A percentile compares a stretch with the other conserved stretches of the same genome.
Evolutionary conservation across 64 coral and sea anemone species (phyloP).

Genomic region (Acropora tenuis): DNA sequence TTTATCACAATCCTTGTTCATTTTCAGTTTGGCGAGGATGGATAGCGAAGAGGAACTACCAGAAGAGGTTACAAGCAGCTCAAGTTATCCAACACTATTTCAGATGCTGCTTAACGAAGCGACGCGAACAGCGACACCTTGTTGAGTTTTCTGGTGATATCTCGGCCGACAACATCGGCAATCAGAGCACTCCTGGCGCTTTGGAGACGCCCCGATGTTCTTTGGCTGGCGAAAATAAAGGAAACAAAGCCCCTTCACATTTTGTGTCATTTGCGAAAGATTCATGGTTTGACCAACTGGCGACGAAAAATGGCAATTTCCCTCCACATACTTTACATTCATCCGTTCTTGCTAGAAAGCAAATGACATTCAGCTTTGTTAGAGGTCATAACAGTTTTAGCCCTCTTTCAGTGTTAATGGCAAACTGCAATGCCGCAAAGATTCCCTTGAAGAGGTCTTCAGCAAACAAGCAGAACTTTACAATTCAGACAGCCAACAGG

Average conservation of each 20-base stretch:
- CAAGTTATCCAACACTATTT: conserved; percentile 18
- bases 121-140: background rate
- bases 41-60: conserved; percentile 20
- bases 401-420: conserved; percentile 32
- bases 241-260: background rate
- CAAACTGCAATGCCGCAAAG: background rate
- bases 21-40: conserved; percentile 35
- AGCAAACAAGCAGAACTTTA: background rate
- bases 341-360: background rate
- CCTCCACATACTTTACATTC: background rate
- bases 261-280: background rate
- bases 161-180: background rate
- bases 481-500: conserved; percentile 5
- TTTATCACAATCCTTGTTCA: too few relatives aligned
- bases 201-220: background rate
- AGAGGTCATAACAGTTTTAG: conserved; percentile 5
- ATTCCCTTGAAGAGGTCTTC: background rate
- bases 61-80: background rate
- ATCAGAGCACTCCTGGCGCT: background rate
- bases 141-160: background rate
- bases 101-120: background rate
- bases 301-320: background rate
- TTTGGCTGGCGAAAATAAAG: background rate
- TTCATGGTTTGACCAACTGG: conserved; percentile 25
- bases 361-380: background rate